phyloP scores from a whole-genome alignment of 2,797 vertebrate genomes.

The Propithecus perrieri region DNA sequence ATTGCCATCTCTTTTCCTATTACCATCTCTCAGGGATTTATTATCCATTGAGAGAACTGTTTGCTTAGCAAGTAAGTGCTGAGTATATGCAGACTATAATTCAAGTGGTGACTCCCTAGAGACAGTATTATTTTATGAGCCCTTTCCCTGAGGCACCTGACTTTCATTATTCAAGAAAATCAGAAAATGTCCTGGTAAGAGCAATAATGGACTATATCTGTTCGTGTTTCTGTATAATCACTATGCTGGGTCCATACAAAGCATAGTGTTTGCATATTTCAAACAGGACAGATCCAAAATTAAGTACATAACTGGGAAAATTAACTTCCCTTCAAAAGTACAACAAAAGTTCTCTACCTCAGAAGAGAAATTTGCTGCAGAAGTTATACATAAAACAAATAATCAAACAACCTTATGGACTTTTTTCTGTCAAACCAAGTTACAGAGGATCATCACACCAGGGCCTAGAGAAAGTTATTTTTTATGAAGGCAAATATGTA shows the following conservation, averaged over 20 bases:
- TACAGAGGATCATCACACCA: neutral
- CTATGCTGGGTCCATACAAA: neutral
- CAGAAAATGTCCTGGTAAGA: conserved; percentile 38
- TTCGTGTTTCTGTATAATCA: conserved; percentile 37
- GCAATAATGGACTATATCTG: conserved; percentile 30
- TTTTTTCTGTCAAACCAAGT: conserved; percentile 18
- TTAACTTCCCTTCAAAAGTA: conserved; percentile 5
- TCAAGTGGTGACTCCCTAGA: conserved; percentile 15
- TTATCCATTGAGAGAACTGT: conserved; percentile 36
- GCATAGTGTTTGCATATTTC: conserved; percentile 21
- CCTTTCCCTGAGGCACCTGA: conserved; percentile 28
- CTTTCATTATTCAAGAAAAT: conserved; percentile 61
- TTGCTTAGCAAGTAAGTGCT: conserved; percentile 62
- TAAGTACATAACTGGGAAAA: neutral
- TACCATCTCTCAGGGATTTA: conserved; percentile 40
- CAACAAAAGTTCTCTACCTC: conserved; percentile 3
- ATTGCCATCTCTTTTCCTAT: neutral
- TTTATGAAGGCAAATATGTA: neutral
- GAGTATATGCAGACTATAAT: conserved; percentile 50
- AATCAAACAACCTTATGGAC: neutral
- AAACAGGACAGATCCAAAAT: neutral
- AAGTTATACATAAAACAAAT: conserved; percentile 1
- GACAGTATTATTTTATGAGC: conserved; percentile 56
- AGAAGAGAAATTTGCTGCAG: neutral
- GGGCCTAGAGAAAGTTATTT: neutral